A percentile compares a stretch with the other conserved stretches of the same genome.
phyloP scores from a whole-genome alignment of 2,888 invertebrate genomes.

The Orthonevra nobilis region DNA sequence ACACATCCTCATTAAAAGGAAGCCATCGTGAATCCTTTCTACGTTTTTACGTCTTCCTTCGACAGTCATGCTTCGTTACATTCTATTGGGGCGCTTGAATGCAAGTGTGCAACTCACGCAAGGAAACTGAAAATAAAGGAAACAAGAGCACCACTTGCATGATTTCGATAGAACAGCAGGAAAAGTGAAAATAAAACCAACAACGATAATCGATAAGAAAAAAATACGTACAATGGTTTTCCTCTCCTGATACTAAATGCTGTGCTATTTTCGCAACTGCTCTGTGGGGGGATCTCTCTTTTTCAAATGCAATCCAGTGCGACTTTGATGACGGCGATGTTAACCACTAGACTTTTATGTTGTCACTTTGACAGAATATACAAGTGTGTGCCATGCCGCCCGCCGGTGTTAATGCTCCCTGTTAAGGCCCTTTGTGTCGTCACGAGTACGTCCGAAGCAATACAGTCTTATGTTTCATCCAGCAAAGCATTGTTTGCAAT shows the following conservation, averaged over 20 bases:
- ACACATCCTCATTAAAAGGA: background rate
- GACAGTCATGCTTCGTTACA: constrained; percentile 1
- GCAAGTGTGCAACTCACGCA: constrained; percentile 29
- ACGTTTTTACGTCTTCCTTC: background rate
- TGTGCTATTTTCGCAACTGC: constrained; percentile 17
- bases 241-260: constrained; percentile 9
- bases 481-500: constrained; percentile 7
- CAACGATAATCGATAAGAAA: constrained; percentile 53
- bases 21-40: background rate
- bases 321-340: constrained; percentile 39
- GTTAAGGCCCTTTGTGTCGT: constrained; percentile 6
- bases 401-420: constrained; percentile 50
- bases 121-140: constrained; percentile 48
- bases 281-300: background rate
- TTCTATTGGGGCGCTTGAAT: constrained; percentile 24
- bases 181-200: constrained; percentile 42
- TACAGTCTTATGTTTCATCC: constrained; percentile 7
- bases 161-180: constrained; percentile 34
- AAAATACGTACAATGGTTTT: constrained; percentile 33
- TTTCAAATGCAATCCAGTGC: constrained; percentile 11
- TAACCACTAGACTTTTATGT: constrained; percentile 41
- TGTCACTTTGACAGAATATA: constrained; percentile 28
- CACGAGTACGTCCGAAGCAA: background rate
- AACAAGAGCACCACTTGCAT: constrained; percentile 48
- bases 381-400: constrained; percentile 8